Base-by-base conservation (phyloP, 2,888 invertebrate species). In the Opisthograptis luteolata region DNA sequence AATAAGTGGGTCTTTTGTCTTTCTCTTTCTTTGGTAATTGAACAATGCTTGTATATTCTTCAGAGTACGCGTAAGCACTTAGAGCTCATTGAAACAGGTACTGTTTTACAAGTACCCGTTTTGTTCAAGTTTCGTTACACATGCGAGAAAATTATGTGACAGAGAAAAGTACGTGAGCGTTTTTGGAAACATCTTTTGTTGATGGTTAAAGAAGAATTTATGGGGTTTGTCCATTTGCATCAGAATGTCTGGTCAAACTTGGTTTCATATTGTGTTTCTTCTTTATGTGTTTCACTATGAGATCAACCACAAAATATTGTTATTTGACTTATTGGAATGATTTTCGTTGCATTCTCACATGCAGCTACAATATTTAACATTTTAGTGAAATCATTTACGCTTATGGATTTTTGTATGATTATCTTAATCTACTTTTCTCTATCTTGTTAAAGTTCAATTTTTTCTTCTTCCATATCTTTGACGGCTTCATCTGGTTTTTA, bases 21-120 rank as follows among this genome's bases (percentile, higher is more conserved):
- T 72, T 62, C 62, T 60, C 56, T 73, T 72, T 66, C 69, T 69
- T 71, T 66, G 71, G 76, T 76, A 76, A 81, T 80, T 79, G 72
- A 76, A 84, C 80, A 85, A 81, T 75, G 75, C 71, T 65, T 71
- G 73, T 72, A 60, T 79, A 85, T 85, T 86, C 84, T 82, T 87
- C 81, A 82, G 60, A 68, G 66, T 68, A 69, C 72, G 73, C 71
- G 74, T 76, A 77, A 76, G 76, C 80, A 82, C 78, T 83, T 77
- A 74, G 67, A 72, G 67, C 68, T 78, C 73, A 75, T 74, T 79
- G 74, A 69, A 78, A 77, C 78, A 81, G 80, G 83, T 81, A 79
- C 71, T 43, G 37, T 22, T 31, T 40, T 28, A 39, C 31, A 39
- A 31, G 43, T 30, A 25, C 25, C 41, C 56, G 64, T 71, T 76